Percentiles rank a stretch among this genome's conserved stretches.
Conservation (phyloP, 2,888 invertebrate genomes). For the Heliothis peltigera region DNA sequence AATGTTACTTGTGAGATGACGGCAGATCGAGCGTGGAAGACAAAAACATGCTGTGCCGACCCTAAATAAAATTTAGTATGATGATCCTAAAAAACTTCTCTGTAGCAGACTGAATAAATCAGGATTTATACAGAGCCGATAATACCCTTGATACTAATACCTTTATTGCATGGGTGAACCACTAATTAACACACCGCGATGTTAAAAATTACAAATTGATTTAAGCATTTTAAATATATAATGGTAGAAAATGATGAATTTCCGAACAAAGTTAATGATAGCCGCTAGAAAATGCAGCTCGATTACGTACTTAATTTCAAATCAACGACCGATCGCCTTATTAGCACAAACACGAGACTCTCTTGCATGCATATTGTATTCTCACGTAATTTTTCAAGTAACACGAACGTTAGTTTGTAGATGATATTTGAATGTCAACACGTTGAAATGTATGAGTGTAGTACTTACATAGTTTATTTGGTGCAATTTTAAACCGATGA, state of each 20-base stretch:
- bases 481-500: no score
- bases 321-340: conserved; percentile 18
- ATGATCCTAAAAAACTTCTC: no score
- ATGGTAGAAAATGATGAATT: conserved; percentile 11
- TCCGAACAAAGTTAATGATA: conserved; percentile 25
- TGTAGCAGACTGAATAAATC: no score
- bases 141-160: no score
- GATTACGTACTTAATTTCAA: conserved; percentile 14
- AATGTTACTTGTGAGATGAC: no score
- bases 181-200: not conserved
- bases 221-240: not conserved
- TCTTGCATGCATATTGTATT: conserved; percentile 27
- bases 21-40: no score
- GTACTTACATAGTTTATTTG: not conserved
- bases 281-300: conserved; percentile 16
- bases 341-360: conserved; percentile 22
- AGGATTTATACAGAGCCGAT: no score
- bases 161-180: no score
- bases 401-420: conserved; percentile 38
- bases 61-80: no score
- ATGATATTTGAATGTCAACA: conserved; percentile 42
- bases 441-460: conserved; percentile 8
- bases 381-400: conserved; percentile 23
- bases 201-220: not conserved
- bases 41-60: no score